These are phyloP conservation scores for Aythya fuligula DNA, from an alignment of 2,797 vertebrate genomes.

Conservation along the genomic window DNA sequence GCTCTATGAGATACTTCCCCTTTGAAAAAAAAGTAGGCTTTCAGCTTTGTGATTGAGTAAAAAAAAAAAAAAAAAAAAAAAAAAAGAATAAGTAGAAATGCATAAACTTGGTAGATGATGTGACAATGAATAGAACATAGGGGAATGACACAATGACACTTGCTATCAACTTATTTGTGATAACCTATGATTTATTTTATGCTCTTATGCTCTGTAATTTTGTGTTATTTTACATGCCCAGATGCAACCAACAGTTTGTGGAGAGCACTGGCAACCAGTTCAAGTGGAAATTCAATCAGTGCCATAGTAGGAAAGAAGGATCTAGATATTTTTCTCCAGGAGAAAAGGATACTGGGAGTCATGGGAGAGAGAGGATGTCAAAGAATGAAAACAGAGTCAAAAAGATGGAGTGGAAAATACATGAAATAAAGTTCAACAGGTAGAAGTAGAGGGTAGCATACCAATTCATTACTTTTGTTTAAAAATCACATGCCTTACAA, in stretches of 20 bases:
- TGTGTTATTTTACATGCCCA: neutral
- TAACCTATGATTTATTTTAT: neutral
- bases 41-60: neutral
- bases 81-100: neutral
- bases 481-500: neutral
- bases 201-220: neutral
- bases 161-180: neutral
- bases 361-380: neutral
- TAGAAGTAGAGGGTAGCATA: neutral
- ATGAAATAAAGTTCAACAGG: neutral
- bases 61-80: neutral
- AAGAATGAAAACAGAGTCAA: neutral
- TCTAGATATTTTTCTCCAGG: neutral
- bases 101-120: accelerated
- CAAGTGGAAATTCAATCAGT: neutral
- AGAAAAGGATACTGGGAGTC: neutral
- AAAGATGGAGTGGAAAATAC: neutral
- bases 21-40: neutral
- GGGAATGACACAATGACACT: neutral
- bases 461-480: neutral
- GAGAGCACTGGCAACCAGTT: neutral
- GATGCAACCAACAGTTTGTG: too few relatives aligned
- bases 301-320: neutral
- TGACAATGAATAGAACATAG: neutral
- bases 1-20: neutral